phyloP scores from a whole-genome alignment of 2,113 vertebrate species.

The Cynopterus brachyotis region DNA sequence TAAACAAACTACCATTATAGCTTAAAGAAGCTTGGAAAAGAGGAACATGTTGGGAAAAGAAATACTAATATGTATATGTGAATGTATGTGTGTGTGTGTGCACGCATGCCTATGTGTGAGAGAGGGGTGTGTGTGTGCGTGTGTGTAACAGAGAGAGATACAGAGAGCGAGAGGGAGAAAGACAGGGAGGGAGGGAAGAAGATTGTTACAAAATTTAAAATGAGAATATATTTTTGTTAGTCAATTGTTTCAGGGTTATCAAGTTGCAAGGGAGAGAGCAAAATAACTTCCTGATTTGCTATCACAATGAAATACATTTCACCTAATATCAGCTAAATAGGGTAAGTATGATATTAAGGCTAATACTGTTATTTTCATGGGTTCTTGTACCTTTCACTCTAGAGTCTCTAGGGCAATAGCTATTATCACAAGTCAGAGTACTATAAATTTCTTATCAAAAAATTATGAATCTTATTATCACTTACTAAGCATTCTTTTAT shows the following conservation, averaged over 20 bases:
- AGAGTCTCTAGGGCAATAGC: neutral
- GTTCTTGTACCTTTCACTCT: neutral
- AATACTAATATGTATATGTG: neutral
- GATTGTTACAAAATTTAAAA: neutral
- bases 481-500: conserved; percentile 38
- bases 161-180: too few species aligned
- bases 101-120: too few species aligned
- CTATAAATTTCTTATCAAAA: neutral
- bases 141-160: too few species aligned
- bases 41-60: neutral
- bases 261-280: neutral
- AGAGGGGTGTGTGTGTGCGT: too few species aligned
- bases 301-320: neutral
- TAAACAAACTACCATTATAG: neutral
- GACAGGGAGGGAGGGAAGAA: neutral
- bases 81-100: too few species aligned
- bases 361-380: neutral
- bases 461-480: conserved; percentile 10
- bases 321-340: neutral
- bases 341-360: neutral
- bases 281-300: neutral
- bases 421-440: neutral
- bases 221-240: neutral
- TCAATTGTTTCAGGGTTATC: neutral
- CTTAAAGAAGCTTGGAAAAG: neutral